Conservation (phyloP, 2,113 vertebrate species). For the Edolisoma coerulescens region DNA sequence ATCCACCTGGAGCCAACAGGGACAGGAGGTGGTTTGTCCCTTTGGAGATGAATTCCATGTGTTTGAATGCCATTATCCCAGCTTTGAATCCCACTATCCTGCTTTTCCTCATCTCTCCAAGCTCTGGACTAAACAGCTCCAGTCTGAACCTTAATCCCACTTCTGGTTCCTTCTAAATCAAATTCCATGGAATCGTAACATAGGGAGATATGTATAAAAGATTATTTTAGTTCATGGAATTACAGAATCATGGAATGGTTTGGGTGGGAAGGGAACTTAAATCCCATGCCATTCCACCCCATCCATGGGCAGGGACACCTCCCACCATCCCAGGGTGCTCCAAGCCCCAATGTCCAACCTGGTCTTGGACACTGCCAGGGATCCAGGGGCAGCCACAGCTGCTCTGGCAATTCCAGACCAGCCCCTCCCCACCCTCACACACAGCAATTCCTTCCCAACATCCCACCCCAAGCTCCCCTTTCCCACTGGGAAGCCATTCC, state of each 20-base stretch:
- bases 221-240: background rate
- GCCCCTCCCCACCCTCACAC: too few relatives aligned
- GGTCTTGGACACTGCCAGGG: background rate
- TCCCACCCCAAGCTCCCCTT: too few relatives aligned
- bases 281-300: background rate
- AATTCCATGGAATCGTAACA: background rate
- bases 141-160: background rate
- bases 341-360: background rate
- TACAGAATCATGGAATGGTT: background rate
- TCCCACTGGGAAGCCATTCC: too few relatives aligned
- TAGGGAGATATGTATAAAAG: rapidly evolving
- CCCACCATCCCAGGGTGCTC: background rate
- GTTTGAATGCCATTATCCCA: background rate
- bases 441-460: too few relatives aligned
- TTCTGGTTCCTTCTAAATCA: background rate
- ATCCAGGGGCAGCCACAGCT: too few relatives aligned
- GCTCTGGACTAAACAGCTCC: background rate
- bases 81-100: background rate
- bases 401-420: too few relatives aligned
- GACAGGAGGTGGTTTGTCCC: background rate
- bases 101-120: background rate
- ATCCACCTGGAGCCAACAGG: background rate
- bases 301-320: background rate
- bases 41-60: background rate
- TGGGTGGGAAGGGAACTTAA: background rate